Percentiles rank a stretch among this genome's conserved stretches.
These are phyloP conservation scores for Mionectes macconnelli DNA, from an alignment of 2,113 vertebrate species.

Conservation along the genomic window DNA sequence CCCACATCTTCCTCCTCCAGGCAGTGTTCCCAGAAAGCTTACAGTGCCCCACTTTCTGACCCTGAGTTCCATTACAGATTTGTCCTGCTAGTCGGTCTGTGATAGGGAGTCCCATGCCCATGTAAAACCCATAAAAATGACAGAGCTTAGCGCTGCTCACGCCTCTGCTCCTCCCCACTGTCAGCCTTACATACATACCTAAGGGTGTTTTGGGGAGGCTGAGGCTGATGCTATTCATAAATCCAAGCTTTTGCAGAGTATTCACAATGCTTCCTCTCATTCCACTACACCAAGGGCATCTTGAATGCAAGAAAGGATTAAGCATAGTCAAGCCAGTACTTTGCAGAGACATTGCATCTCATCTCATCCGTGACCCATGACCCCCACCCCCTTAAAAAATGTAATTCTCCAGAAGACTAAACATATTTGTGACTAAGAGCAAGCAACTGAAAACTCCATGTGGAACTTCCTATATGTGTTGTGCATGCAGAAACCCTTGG, in stretches of 20 bases:
- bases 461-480: neutral
- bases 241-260: neutral
- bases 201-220: neutral
- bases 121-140: neutral
- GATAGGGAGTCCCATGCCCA: neutral
- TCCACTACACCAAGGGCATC: neutral
- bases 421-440: neutral
- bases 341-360: neutral
- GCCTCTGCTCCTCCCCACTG: neutral
- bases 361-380: rapidly evolving
- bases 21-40: neutral
- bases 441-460: neutral
- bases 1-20: neutral
- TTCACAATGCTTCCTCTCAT: neutral
- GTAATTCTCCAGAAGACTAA: neutral
- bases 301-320: neutral
- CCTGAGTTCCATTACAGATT: neutral
- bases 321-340: neutral
- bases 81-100: neutral
- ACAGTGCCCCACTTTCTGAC: rapidly evolving
- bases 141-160: rapidly evolving
- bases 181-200: neutral
- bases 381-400: neutral
- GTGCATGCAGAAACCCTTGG: neutral
- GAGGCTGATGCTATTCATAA: neutral